phyloP scores from a whole-genome alignment of 1,140 invertebrate species.

The Drosophila nigromelanica region DNA sequence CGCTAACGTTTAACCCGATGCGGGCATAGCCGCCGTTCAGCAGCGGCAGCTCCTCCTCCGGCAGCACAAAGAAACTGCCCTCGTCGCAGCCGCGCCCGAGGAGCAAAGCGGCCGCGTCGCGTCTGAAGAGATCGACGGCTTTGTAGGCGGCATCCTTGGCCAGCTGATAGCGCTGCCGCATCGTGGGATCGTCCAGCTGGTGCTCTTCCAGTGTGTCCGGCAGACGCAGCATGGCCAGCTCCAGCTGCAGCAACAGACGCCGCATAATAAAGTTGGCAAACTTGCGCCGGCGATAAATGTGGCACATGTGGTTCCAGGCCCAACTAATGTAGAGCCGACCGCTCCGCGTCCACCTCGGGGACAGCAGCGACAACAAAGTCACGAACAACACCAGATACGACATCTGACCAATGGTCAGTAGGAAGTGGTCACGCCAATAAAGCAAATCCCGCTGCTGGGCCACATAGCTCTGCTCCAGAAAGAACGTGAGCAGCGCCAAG shows the following conservation, averaged over 20 bases:
- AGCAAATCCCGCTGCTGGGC: constrained; percentile 16
- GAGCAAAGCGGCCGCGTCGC: constrained; percentile 45
- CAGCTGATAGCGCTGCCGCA: constrained; percentile 1
- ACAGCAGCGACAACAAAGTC: neutral
- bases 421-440: constrained; percentile 5
- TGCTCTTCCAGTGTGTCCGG: neutral
- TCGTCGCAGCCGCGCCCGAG: neutral
- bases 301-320: neutral
- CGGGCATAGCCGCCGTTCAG: constrained; percentile 18
- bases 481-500: constrained; percentile 2
- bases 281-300: neutral
- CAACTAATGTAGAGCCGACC: no score
- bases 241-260: constrained; percentile 47
- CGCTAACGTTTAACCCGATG: constrained; percentile 4
- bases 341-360: neutral
- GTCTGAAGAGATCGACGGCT: constrained; percentile 45
- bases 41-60: constrained; percentile 44
- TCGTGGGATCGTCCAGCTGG: constrained; percentile 2
- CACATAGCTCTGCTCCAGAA: constrained; percentile 22
- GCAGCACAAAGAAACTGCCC: constrained; percentile 10
- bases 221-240: constrained; percentile 22
- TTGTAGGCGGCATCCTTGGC: constrained; percentile 20
- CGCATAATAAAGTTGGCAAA: constrained; percentile 50
- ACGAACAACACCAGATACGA: neutral
- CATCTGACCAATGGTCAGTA: no score